phyloP scores from a whole-genome alignment of 35 echinoderm and acorn worm genomes.

The Chiridota heheva region DNA sequence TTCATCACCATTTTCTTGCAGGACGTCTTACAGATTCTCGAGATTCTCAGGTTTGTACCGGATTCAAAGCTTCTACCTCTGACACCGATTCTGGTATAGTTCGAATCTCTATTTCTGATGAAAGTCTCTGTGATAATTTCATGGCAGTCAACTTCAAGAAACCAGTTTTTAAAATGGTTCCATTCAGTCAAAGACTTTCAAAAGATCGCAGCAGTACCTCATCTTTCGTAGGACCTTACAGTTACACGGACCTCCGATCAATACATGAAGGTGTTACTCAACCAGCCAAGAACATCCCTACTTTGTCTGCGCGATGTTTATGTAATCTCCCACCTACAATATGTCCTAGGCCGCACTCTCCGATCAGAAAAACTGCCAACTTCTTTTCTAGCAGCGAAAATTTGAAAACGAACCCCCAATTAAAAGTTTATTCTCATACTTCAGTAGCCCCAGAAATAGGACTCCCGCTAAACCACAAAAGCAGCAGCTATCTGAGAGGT shows the following conservation, averaged over 20 bases:
- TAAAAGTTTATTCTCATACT: slow-evolving; percentile 18
- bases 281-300: background rate
- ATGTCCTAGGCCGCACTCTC: slow-evolving; percentile 31
- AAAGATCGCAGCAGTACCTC: background rate
- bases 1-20: slow-evolving; percentile 3
- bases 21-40: slow-evolving; percentile 42
- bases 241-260: slow-evolving; percentile 29
- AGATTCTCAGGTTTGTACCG: slow-evolving; percentile 26
- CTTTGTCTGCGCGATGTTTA: slow-evolving; percentile 20
- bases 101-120: slow-evolving; percentile 25
- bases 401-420: background rate
- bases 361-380: slow-evolving; percentile 37
- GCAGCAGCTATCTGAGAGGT: no score
- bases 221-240: slow-evolving; percentile 37
- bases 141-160: background rate
- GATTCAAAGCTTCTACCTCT: slow-evolving; percentile 30
- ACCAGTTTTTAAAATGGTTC: background rate
- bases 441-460: slow-evolving; percentile 19
- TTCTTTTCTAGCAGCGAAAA: slow-evolving; percentile 34
- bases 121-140: background rate
- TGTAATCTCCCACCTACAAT: slow-evolving; percentile 47
- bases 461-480: slow-evolving; percentile 7
- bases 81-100: slow-evolving; percentile 43
- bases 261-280: slow-evolving; percentile 27
- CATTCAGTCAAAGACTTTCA: background rate